Conservation (phyloP, 2,888 invertebrate genomes). For the Xylocampa areola region DNA sequence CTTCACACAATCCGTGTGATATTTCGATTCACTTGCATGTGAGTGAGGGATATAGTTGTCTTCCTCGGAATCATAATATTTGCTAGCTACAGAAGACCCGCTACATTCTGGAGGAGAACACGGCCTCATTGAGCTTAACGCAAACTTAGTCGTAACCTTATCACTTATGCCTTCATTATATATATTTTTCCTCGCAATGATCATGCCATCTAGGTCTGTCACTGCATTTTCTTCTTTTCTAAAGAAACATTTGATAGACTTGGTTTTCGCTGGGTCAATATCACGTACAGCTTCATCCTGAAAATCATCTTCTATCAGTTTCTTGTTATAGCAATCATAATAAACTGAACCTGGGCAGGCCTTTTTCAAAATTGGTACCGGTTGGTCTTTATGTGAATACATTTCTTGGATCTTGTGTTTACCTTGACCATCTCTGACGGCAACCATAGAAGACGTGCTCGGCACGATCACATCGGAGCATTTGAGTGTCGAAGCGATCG, state of each 20-base stretch:
- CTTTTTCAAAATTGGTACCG: conserved; percentile 57
- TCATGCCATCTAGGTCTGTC: neutral
- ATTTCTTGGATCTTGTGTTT: conserved; percentile 24
- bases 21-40: conserved; percentile 69
- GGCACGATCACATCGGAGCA: conserved; percentile 42
- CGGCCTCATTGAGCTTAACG: conserved; percentile 10
- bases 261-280: neutral
- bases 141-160: conserved; percentile 42
- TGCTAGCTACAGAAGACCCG: conserved; percentile 3
- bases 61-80: conserved; percentile 21
- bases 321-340: conserved; percentile 1
- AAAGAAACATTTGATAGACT: conserved; percentile 26
- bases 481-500: conserved; percentile 43
- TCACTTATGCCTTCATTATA: conserved; percentile 81
- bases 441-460: conserved; percentile 18
- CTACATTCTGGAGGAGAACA: conserved; percentile 6
- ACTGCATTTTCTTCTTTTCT: conserved; percentile 10
- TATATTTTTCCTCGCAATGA: conserved; percentile 61
- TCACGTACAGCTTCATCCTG: conserved; percentile 1
- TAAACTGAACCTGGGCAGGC: conserved; percentile 2
- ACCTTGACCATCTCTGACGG: conserved; percentile 47
- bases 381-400: conserved; percentile 23
- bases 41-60: conserved; percentile 64
- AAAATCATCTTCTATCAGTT: neutral
- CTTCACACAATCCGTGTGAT: conserved; percentile 70